These are phyloP conservation scores for Nothoprocta perdicaria DNA, from an alignment of 2,113 vertebrate species.

Conservation along the genomic window DNA sequence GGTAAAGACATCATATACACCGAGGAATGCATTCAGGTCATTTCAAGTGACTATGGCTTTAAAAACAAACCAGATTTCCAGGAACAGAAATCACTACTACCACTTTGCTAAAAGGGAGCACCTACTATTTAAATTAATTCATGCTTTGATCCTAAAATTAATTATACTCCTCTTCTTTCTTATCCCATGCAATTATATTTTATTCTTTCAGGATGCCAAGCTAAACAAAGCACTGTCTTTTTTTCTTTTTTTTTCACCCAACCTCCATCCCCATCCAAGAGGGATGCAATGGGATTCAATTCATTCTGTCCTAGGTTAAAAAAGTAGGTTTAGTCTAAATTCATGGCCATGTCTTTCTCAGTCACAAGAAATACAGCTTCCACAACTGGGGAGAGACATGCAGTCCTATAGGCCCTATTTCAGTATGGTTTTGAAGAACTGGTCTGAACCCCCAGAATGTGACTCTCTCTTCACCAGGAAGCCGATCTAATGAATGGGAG, in stretches of 20 bases:
- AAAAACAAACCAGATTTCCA: background rate
- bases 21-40: background rate
- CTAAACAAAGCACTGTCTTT: background rate
- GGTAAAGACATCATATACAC: background rate
- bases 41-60: conserved; percentile 2
- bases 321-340: background rate
- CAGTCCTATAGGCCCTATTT: background rate
- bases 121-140: background rate
- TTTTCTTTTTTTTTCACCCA: background rate
- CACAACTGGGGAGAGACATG: background rate
- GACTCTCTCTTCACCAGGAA: background rate
- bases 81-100: background rate
- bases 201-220: background rate
- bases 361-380: background rate
- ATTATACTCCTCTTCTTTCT: background rate
- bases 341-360: background rate
- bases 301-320: background rate
- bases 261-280: background rate
- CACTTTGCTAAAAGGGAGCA: conserved; percentile 12
- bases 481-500: background rate
- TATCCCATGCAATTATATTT: background rate
- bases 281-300: background rate
- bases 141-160: background rate
- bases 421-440: background rate
- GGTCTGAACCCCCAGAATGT: background rate